These are phyloP conservation scores for Yoshiicerus persimilis DNA, from an alignment of 1,140 invertebrate genomes.

Conservation along the genomic window DNA sequence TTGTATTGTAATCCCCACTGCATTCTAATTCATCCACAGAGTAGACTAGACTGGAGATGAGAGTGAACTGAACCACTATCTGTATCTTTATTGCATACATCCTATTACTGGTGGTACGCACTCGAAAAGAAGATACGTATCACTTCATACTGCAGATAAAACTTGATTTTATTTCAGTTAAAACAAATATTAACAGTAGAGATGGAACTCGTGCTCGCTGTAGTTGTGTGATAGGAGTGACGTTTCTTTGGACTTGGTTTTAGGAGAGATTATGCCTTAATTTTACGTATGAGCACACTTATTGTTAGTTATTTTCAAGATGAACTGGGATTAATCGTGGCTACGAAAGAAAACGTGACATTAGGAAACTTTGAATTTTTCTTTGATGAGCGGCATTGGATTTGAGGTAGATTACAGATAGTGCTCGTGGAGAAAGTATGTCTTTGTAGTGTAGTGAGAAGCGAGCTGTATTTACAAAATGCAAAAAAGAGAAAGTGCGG, in stretches of 20 bases:
- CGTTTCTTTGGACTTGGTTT: background rate
- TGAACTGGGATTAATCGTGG: background rate
- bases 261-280: background rate
- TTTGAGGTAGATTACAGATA: background rate
- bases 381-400: background rate
- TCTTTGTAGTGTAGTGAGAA: background rate
- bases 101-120: background rate
- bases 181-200: background rate
- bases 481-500: background rate
- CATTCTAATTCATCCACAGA: background rate
- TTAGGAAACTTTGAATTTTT: background rate
- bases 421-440: background rate
- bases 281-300: background rate
- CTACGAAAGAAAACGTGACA: background rate
- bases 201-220: background rate
- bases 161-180: background rate
- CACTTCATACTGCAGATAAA: background rate
- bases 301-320: background rate
- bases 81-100: too few species aligned
- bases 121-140: background rate
- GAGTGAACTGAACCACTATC: background rate
- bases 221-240: background rate
- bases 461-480: background rate
- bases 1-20: background rate
- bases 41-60: background rate